These are phyloP conservation scores for Rhyacophila brunnea DNA, from an alignment of 1,140 invertebrate species.

Conservation along the genomic window DNA sequence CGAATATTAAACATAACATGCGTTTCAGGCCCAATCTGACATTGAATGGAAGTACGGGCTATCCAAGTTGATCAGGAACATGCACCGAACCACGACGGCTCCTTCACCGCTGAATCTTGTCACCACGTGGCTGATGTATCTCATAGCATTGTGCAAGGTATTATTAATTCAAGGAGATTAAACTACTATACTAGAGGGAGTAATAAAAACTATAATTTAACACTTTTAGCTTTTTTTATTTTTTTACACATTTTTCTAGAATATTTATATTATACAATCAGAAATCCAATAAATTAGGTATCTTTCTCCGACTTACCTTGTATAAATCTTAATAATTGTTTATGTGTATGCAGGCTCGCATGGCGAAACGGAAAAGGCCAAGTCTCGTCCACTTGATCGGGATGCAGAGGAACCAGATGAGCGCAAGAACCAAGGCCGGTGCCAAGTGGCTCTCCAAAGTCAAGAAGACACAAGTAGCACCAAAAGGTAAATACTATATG, in stretches of 20 bases:
- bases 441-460: conserved; percentile 84
- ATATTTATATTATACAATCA: no score
- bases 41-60: conserved; percentile 99
- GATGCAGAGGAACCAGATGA: conserved; percentile 68
- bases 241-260: no score
- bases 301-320: no score
- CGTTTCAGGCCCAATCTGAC: conserved; percentile 91
- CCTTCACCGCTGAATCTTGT: conserved; percentile 96
- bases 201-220: no score
- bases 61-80: conserved; percentile 96
- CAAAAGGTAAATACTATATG: conserved; percentile 66
- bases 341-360: no score
- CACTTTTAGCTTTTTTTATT: no score
- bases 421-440: conserved; percentile 79
- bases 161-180: no score
- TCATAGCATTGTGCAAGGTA: conserved; percentile 77
- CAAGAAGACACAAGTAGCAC: conserved; percentile 76
- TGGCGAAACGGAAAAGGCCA: conserved; percentile 72
- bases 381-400: conserved; percentile 80
- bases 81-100: conserved; percentile 96
- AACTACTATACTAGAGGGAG: no score
- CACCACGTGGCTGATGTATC: conserved; percentile 87
- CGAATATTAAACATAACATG: no score
- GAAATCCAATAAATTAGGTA: no score
- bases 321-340: no score